Evolutionary conservation across 2,113 vertebrate genomes (phyloP).

Genomic region (Colaptes auratus): DNA sequence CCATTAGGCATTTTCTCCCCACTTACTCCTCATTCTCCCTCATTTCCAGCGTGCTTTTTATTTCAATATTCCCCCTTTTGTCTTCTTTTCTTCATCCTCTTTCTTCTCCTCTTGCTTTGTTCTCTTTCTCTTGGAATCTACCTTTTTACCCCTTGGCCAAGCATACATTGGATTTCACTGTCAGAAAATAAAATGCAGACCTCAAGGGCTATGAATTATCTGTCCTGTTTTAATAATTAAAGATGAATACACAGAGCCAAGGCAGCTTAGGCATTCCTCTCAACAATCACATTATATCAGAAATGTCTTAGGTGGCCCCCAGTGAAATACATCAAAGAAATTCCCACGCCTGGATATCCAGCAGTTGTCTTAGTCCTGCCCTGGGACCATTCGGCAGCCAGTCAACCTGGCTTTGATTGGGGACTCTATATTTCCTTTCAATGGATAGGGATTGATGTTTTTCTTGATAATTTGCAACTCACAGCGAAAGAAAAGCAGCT

Average conservation of each 20-base stretch:
- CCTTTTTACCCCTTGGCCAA: conserved; percentile 44
- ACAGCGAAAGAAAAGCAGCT: conserved; percentile 72
- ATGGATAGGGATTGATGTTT: conserved; percentile 62
- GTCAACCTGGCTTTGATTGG: conserved; percentile 49
- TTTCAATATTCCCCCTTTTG: neutral
- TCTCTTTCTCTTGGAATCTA: conserved; percentile 21
- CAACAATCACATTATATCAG: conserved; percentile 72
- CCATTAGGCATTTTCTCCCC: neutral
- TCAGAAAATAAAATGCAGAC: conserved; percentile 76
- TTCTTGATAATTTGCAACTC: conserved; percentile 75
- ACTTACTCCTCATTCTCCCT: neutral
- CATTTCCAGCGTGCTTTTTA: neutral
- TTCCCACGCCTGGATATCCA: conserved; percentile 38
- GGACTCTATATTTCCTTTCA: conserved; percentile 32
- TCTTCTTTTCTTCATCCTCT: neutral
- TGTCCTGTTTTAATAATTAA: conserved; percentile 80
- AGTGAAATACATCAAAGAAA: conserved; percentile 75
- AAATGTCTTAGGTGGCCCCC: conserved; percentile 69
- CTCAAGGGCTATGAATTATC: conserved; percentile 76
- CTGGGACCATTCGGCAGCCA: conserved; percentile 50
- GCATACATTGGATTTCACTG: conserved; percentile 55
- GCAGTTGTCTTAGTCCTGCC: conserved; percentile 56
- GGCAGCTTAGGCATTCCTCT: conserved; percentile 56
- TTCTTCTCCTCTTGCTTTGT: conserved; percentile 30
- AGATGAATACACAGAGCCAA: conserved; percentile 71